Base-by-base conservation (phyloP, 2,797 vertebrate species). In the Bryconaethiops microstoma region DNA sequence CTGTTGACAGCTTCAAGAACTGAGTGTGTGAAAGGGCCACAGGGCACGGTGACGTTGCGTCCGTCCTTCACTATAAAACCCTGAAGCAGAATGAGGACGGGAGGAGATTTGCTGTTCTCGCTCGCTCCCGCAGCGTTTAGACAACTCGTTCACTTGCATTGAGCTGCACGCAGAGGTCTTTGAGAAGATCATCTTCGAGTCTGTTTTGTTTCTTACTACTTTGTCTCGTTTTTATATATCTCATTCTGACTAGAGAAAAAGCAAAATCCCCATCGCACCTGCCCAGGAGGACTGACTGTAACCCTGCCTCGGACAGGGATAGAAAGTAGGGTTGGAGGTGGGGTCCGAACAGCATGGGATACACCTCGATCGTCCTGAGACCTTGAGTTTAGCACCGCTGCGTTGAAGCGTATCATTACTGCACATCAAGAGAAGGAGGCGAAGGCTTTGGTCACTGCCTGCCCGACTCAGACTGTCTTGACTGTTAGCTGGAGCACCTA, bases 211-310 rank as follows among this genome's bases (percentile, higher is more conserved):
- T 50, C 13, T 35, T 35, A 35, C 35, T 35, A 35, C 35, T 9
- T 5, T 52, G 5, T 25, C 7, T 21, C 7, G 21, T 16, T 21
- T 23, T 45, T 45, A 45, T 45, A 45, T 12, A 8, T 45, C 5
- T 45, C 42, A 35, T 77, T 55, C 25, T 45, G 1, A 71, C 29
- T 60, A 35, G n/a, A 59, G 29, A 8, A 29, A 35, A 23, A 16
- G 25, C 7, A 19, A 14, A 39, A 21, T 35, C 75, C 75, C 42
- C 63, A 62, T 76, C 72, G 89, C 94, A 95, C 94, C 94, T 95
- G 94, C 85, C 87, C 86, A 19, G 60, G 87, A 81, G 86, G 86
- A 77, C 71, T 64, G 54, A 23, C 65, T 82, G 69, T 76, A 87
- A 59, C 82, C 78, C 82, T 86, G 77, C 76, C 69, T 81, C 40